phyloP scores from a whole-genome alignment of 2,888 invertebrate species.

The Agonum fuliginosum region DNA sequence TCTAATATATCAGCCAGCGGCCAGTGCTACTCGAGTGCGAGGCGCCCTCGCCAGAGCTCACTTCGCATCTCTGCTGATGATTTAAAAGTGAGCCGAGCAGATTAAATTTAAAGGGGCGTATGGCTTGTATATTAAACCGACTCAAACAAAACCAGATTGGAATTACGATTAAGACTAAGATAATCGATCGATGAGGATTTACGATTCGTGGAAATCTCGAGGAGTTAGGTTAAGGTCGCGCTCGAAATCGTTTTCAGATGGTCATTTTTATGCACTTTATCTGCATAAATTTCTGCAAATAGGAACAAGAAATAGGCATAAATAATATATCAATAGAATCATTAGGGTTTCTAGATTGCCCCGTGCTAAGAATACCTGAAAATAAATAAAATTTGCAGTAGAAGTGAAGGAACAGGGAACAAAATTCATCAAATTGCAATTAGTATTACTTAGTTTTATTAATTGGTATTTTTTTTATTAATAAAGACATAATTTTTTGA shows the following conservation, averaged over 20 bases:
- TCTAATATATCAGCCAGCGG: constrained; percentile 55
- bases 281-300: not conserved
- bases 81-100: constrained; percentile 52
- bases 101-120: constrained; percentile 59
- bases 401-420: no score
- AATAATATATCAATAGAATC: no score
- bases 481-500: no score
- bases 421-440: no score
- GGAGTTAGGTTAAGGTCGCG: not conserved
- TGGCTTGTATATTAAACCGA: constrained; percentile 46
- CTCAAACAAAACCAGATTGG: constrained; percentile 34
- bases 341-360: no score
- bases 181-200: constrained; percentile 37
- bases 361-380: no score
- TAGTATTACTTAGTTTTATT: no score
- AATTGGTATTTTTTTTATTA: no score
- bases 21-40: not conserved
- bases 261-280: not conserved
- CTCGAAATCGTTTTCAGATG: no score
- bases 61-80: constrained; percentile 43
- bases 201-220: constrained; percentile 52
- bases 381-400: no score
- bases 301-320: constrained; percentile 6
- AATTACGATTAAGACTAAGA: constrained; percentile 14
- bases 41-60: not conserved